phyloP scores from a whole-genome alignment of 1,140 invertebrate species.

The Mycetomoellerius zeteki region DNA sequence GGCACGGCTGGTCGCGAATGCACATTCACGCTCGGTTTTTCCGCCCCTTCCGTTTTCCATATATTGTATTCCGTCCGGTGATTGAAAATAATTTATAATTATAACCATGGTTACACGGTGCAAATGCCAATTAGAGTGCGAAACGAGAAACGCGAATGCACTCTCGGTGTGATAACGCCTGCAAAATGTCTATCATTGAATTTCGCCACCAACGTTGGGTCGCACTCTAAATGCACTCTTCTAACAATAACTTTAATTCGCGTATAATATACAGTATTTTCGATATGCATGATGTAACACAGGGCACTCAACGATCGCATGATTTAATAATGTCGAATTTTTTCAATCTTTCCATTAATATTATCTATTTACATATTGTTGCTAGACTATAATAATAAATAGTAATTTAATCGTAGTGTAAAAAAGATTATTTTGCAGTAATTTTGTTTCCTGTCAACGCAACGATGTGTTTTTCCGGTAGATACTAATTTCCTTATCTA shows the following conservation, averaged over 20 bases:
- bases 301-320: background rate
- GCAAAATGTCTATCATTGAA: slow-evolving; percentile 42
- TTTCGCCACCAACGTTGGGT: slow-evolving; percentile 2
- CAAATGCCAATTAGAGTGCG: slow-evolving; percentile 71
- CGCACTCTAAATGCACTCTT: slow-evolving; percentile 22
- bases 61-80: slow-evolving; percentile 62
- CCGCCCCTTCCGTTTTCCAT: slow-evolving; percentile 37
- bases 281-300: background rate
- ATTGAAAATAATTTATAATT: slow-evolving; percentile 78
- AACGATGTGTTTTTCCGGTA: slow-evolving; percentile 21
- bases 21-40: slow-evolving; percentile 50
- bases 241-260: slow-evolving; percentile 25
- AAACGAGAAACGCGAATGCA: slow-evolving; percentile 64
- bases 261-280: background rate
- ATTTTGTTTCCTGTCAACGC: background rate
- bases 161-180: background rate
- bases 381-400: background rate
- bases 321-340: background rate
- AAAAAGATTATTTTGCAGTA: background rate
- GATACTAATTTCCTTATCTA: slow-evolving; percentile 10
- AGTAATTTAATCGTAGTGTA: background rate
- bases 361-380: background rate
- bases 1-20: slow-evolving; percentile 60
- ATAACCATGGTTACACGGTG: slow-evolving; percentile 41
- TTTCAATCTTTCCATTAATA: background rate